These are phyloP conservation scores for Tanytarsus gracilentus DNA, from an alignment of 2,888 invertebrate species.

Conservation along the genomic window DNA sequence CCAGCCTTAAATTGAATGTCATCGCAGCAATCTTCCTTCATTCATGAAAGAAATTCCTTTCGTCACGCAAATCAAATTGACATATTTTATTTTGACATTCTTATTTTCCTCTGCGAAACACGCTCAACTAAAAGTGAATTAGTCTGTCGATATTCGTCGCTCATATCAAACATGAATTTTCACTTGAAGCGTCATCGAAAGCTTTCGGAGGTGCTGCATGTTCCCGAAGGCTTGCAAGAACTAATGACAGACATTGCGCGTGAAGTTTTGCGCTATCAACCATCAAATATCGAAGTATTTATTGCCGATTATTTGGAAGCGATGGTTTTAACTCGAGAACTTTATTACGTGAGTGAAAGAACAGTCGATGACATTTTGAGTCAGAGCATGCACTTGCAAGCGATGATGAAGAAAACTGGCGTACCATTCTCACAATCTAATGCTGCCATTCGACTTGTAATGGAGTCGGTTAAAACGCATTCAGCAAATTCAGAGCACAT, in stretches of 20 bases:
- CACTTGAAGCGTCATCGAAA: constrained; percentile 3
- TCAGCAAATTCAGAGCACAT: constrained; percentile 33
- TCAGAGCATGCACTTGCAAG: constrained; percentile 32
- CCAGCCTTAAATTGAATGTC: too few relatives aligned
- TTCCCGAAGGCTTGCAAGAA: constrained; percentile 61
- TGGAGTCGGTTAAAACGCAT: constrained; percentile 34
- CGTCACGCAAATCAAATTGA: too few relatives aligned
- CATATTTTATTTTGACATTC: too few relatives aligned
- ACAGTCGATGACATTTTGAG: constrained; percentile 38
- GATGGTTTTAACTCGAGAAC: constrained; percentile 55
- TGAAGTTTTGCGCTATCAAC: constrained; percentile 62
- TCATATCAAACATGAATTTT: constrained; percentile 14
- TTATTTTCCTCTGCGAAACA: not conserved
- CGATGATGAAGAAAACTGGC: constrained; percentile 37
- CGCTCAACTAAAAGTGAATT: constrained; percentile 18
- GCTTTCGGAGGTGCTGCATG: not conserved
- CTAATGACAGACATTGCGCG: constrained; percentile 63
- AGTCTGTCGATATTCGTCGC: not conserved
- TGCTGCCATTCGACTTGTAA: constrained; percentile 37
- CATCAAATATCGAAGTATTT: constrained; percentile 53
- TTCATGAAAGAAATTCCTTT: too few relatives aligned
- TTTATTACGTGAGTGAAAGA: constrained; percentile 35
- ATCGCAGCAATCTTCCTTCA: too few relatives aligned
- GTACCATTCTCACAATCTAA: constrained; percentile 36
- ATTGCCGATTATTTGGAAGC: constrained; percentile 61